Evolutionary conservation across 1,140 invertebrate genomes (phyloP).

Genomic region (Drosophila athabasca): DNA sequence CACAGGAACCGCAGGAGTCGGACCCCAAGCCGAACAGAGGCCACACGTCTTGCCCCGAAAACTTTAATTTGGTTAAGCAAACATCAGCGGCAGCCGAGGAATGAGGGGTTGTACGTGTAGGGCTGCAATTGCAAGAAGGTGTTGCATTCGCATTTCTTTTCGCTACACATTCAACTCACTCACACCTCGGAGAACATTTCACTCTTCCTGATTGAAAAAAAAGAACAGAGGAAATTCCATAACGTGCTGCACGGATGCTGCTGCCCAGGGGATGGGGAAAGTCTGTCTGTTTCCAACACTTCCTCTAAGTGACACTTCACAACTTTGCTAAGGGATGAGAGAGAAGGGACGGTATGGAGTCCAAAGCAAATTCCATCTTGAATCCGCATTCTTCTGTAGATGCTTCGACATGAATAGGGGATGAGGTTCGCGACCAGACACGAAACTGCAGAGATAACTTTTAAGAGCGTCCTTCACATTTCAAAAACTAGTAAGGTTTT

Average conservation of each 20-base stretch:
- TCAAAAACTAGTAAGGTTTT: no score
- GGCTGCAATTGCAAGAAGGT: constrained; percentile 41
- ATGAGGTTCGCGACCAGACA: no score
- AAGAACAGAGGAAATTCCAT: constrained; percentile 50
- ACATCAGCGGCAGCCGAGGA: constrained; percentile 4
- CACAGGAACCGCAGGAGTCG: neutral
- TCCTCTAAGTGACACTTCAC: no score
- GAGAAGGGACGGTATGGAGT: no score
- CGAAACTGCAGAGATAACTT: no score
- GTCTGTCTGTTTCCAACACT: no score
- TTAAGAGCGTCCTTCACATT: no score
- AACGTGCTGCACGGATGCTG: constrained; percentile 19
- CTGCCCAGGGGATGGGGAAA: neutral
- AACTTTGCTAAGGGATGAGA: no score
- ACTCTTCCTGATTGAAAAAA: constrained; percentile 48
- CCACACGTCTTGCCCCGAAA: constrained; percentile 26
- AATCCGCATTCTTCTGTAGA: no score
- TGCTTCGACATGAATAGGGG: no score
- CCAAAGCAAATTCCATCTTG: no score
- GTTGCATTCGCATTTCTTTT: constrained; percentile 51
- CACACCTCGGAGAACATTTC: constrained; percentile 33
- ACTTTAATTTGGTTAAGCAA: constrained; percentile 55
- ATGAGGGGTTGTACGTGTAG: no score
- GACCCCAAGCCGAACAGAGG: constrained; percentile 6
- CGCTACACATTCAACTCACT: neutral